A percentile compares a stretch with the other conserved stretches of the same genome.
phyloP scores from a whole-genome alignment of 2,888 invertebrate species.

The Drosophila meridionalis region DNA sequence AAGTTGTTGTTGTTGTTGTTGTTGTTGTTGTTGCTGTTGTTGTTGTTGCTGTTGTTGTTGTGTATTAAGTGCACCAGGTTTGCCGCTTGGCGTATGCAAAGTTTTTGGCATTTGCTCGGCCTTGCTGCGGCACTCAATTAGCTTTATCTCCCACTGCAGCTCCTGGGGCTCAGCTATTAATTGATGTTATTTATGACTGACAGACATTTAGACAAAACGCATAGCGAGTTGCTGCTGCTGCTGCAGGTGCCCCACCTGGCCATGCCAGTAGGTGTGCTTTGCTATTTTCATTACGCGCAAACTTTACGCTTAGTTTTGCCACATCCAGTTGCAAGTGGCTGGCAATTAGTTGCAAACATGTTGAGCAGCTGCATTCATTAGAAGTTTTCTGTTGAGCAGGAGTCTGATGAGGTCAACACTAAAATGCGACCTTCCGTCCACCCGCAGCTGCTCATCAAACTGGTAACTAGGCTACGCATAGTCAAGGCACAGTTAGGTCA shows the following conservation, averaged over 20 bases:
- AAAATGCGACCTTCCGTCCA: conserved; percentile 17
- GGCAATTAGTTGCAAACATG: conserved; percentile 61
- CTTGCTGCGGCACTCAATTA: conserved; percentile 68
- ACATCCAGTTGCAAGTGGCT: conserved; percentile 36
- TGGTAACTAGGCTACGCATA: conserved; percentile 7
- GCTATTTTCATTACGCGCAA: conserved; percentile 57
- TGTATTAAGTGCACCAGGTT: background rate
- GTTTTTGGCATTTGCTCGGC: conserved; percentile 43
- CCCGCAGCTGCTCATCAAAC: background rate
- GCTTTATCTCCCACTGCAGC: conserved; percentile 7
- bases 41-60: background rate
- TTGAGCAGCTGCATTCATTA: conserved; percentile 48
- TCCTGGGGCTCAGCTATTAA: conserved; percentile 52
- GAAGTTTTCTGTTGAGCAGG: conserved; percentile 19
- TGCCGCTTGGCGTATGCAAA: conserved; percentile 46
- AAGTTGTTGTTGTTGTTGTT: conserved; percentile 4
- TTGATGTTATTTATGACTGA: conserved; percentile 71
- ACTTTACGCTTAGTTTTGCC: conserved; percentile 32
- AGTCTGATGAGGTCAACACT: conserved; percentile 55
- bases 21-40: too few relatives aligned
- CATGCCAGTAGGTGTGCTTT: conserved; percentile 42
- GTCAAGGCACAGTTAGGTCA: background rate
- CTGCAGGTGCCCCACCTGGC: conserved; percentile 21
- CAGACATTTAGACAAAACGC: conserved; percentile 54
- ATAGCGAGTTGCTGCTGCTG: conserved; percentile 25